Evolutionary conservation across 2,113 vertebrate species (phyloP).

Genomic region (Morone saxatilis): DNA sequence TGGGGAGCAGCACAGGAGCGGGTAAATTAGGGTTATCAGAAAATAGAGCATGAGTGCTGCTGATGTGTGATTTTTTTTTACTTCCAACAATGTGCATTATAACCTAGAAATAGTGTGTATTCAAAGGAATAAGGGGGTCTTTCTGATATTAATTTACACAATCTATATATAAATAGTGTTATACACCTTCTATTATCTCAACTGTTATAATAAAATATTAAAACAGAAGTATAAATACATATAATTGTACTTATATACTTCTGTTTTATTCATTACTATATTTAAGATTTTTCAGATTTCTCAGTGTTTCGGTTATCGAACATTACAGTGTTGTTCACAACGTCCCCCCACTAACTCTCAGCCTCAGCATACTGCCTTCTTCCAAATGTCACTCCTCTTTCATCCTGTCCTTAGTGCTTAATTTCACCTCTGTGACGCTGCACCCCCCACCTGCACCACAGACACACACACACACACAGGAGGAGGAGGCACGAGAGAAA

Average conservation of each 20-base stretch:
- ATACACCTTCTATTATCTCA: background rate
- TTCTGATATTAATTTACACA: background rate
- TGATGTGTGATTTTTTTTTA: background rate
- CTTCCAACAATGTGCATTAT: background rate
- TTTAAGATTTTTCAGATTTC: background rate
- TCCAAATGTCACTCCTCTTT: slow-evolving; percentile 72
- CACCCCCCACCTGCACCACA: slow-evolving; percentile 1
- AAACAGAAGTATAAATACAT: too few species aligned
- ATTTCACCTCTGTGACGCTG: slow-evolving; percentile 48
- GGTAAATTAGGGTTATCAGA: slow-evolving; percentile 22
- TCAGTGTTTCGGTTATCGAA: background rate
- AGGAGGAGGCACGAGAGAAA: slow-evolving; percentile 22
- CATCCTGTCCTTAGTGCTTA: slow-evolving; percentile 46
- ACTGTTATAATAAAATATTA: background rate
- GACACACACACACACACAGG: slow-evolving; percentile 9
- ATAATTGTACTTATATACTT: background rate
- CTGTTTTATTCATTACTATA: background rate
- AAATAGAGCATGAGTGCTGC: slow-evolving; percentile 1
- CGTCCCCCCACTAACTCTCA: slow-evolving; percentile 4
- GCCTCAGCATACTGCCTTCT: slow-evolving; percentile 24
- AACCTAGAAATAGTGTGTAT: background rate
- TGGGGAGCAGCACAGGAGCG: slow-evolving; percentile 62
- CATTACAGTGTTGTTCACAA: background rate
- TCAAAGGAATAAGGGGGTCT: background rate
- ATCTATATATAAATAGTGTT: background rate